A percentile compares a stretch with the other conserved stretches of the same genome.
Conservation (phyloP, 2,888 invertebrate genomes). For the Heliconius erato region DNA sequence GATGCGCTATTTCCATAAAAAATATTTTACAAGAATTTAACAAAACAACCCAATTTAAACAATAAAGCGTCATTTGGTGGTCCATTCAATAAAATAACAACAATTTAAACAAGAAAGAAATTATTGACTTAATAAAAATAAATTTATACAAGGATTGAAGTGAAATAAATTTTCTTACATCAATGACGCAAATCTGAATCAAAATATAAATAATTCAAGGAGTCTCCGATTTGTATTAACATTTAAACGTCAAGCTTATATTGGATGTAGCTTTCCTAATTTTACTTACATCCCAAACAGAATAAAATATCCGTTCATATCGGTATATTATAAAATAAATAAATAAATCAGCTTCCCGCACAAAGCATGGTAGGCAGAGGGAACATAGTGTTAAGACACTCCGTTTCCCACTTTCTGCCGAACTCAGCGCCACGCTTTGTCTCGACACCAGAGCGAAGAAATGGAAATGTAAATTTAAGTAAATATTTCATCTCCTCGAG, state of each 20-base stretch:
- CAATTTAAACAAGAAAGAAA: constrained; percentile 1
- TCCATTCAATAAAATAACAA: neutral
- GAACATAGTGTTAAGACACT: no score
- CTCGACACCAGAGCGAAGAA: no score
- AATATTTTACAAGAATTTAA: neutral
- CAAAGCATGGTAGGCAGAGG: no score
- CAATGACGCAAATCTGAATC: constrained; percentile 30
- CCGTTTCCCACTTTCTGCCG: no score
- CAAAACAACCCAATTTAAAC: neutral
- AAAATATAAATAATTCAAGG: constrained; percentile 36
- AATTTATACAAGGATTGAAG: constrained; percentile 12
- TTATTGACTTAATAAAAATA: neutral
- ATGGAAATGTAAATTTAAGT: no score
- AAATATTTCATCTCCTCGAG: no score
- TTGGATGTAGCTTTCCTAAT: neutral
- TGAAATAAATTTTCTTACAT: constrained; percentile 22
- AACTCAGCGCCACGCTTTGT: no score
- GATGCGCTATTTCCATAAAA: neutral
- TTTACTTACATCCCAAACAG: neutral
- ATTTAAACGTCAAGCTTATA: constrained; percentile 9
- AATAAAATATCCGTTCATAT: neutral
- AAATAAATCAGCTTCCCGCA: no score
- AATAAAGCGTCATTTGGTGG: constrained; percentile 2
- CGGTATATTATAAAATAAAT: neutral
- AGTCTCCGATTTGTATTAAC: constrained; percentile 36